A percentile compares a stretch with the other conserved stretches of the same genome.
Evolutionary conservation across 2,888 invertebrate genomes (phyloP).

Genomic region (Catocala fraxini): DNA sequence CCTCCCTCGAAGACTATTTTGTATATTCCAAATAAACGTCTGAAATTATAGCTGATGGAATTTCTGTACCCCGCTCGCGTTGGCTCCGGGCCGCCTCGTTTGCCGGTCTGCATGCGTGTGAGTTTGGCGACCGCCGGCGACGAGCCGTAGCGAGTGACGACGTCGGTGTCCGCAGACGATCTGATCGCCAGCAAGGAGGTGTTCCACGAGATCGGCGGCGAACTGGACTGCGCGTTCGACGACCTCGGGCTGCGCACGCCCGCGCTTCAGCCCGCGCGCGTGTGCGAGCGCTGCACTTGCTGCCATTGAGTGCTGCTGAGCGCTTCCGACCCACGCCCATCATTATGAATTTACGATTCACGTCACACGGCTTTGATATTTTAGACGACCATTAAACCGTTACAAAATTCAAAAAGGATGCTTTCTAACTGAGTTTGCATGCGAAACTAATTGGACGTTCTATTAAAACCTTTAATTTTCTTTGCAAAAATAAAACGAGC

Average conservation of each 20-base stretch:
- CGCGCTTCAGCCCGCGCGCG: conserved; percentile 46
- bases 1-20: conserved; percentile 55
- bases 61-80: conserved; percentile 46
- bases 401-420: conserved; percentile 38
- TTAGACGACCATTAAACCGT: conserved; percentile 48
- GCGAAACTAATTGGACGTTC: conserved; percentile 50
- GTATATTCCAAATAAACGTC: conserved; percentile 70
- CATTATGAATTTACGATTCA: conserved; percentile 72
- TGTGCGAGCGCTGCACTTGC: conserved; percentile 80
- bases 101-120: conserved; percentile 61
- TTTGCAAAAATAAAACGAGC: conserved; percentile 53
- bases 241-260: conserved; percentile 84
- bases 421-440: conserved; percentile 66
- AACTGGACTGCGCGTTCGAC: conserved; percentile 96
- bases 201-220: conserved; percentile 97
- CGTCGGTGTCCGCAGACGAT: conserved; percentile 90
- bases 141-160: conserved; percentile 57
- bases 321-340: conserved; percentile 28
- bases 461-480: conserved; percentile 44
- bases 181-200: conserved; percentile 95
- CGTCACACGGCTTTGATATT: conserved; percentile 47
- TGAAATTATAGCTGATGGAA: conserved; percentile 84
- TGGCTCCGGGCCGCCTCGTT: conserved; percentile 21
- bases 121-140: conserved; percentile 48
- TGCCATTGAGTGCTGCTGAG: conserved; percentile 68